Percentiles rank a stretch among this genome's conserved stretches.
Evolutionary conservation across 2,797 vertebrate species (phyloP).

Genomic region (Lophius americanus): DNA sequence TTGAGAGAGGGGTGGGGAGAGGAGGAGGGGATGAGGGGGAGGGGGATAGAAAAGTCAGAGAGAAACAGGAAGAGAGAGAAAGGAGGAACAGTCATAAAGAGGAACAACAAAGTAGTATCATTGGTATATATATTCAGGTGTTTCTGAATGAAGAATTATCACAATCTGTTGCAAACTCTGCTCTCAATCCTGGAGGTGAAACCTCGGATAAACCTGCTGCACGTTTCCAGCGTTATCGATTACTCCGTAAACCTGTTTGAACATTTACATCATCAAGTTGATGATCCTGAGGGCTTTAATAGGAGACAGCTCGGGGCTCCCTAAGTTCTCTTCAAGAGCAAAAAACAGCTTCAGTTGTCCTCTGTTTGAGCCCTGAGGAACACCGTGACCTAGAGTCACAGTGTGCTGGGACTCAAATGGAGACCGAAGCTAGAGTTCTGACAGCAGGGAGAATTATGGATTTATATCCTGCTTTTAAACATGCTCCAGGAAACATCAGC

Average conservation of each 20-base stretch:
- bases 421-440: background rate
- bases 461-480: too few species aligned
- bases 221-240: too few species aligned
- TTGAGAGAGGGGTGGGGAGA: constrained; percentile 27
- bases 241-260: too few species aligned
- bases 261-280: background rate
- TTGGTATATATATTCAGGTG: too few species aligned
- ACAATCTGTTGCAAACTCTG: too few species aligned
- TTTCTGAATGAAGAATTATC: too few species aligned
- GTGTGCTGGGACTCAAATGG: background rate
- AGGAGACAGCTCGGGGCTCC: too few species aligned
- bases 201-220: too few species aligned
- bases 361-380: too few species aligned
- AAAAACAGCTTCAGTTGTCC: background rate
- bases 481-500: too few species aligned
- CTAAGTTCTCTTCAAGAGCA: background rate
- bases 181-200: too few species aligned
- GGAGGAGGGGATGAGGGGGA: constrained; percentile 2
- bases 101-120: background rate
- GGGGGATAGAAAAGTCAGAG: constrained; percentile 1
- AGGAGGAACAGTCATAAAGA: background rate
- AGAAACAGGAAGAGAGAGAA: constrained; percentile 9
- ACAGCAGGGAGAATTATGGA: background rate
- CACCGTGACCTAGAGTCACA: background rate
- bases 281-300: too few species aligned